Base-by-base conservation (phyloP, 1,140 invertebrate genomes). In the Bursaphelenchus mucronatus region DNA sequence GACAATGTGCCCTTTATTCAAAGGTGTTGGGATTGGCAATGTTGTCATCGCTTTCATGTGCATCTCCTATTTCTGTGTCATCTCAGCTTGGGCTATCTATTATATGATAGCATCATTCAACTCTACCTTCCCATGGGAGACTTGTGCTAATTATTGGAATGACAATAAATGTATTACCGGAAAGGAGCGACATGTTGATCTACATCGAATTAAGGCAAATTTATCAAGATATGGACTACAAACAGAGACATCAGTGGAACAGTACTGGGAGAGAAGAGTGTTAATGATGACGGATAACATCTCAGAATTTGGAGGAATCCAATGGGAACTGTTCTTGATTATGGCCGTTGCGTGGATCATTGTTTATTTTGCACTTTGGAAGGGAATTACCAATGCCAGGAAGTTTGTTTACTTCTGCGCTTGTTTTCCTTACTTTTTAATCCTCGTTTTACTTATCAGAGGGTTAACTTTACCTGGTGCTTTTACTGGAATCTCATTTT, bases 351-450 rank as follows among this genome's bases (percentile, higher is more conserved):
- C 92, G 0, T 96, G 92, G 92, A 87, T 94, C 40, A 83, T 93
- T 65, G 93, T 91, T 82, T 95, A 95, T 83, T 95, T 96, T 83
- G 94, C 92, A 78, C 92, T 96, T 76, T 95, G 91, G 91, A 95
- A 96, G 83, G 92, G 92, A 40, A 92, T 96, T 9, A 89, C 91
- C 76, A 92, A 91, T 89, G 94, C 92, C 8, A 91, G 92, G 74
- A 95, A 95, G 86, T 87, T 91, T 9, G 90, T 93, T 3, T 93
- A 92, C 80, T 95, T 96, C 82, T 96, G 93, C 3, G 91, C 92
- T 0, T 83, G 95, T 0, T 96, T 96, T 82, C 93, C 93, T 0
- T 97, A 96, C 79, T 88, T 94, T 47, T 83, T 96, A 51, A 82
- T 96, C 15, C 90, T 90, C 8, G 87, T 95, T 67, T 83, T 96